Conservation (phyloP, 2,113 vertebrate species). For the Probosciger aterrimus region DNA sequence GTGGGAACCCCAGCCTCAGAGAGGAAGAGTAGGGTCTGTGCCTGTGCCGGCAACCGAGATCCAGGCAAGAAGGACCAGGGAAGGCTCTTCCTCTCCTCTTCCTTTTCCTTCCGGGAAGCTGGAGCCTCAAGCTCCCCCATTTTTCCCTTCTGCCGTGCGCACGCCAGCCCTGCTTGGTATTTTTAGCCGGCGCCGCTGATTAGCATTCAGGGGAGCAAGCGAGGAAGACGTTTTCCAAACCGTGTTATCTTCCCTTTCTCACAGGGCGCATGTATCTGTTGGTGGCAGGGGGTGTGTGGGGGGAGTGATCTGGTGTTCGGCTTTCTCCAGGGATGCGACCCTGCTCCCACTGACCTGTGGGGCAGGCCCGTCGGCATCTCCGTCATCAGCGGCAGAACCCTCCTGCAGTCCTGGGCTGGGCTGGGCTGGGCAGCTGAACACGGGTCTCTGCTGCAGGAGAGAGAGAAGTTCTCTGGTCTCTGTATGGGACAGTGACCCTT, state of each 20-base stretch:
- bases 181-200: constrained; percentile 41
- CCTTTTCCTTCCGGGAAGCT: background rate
- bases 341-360: no score
- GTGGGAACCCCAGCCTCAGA: background rate
- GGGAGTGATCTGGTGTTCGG: background rate
- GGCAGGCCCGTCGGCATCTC: background rate
- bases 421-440: no score
- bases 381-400: background rate
- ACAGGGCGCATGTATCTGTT: background rate
- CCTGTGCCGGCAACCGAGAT: background rate
- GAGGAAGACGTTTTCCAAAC: background rate
- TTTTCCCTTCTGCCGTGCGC: background rate
- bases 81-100: background rate
- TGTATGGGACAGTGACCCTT: accelerated
- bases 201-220: constrained; percentile 43
- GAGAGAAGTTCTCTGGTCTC: background rate
- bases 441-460: background rate
- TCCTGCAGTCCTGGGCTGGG: background rate
- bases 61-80: no score
- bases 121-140: background rate
- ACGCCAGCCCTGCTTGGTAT: constrained; percentile 2
- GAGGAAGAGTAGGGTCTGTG: accelerated
- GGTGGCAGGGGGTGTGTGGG: background rate
- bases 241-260: background rate
- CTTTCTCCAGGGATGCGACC: background rate